phyloP scores from a whole-genome alignment of 1,140 invertebrate species.

The Drosophila tropicalis region DNA sequence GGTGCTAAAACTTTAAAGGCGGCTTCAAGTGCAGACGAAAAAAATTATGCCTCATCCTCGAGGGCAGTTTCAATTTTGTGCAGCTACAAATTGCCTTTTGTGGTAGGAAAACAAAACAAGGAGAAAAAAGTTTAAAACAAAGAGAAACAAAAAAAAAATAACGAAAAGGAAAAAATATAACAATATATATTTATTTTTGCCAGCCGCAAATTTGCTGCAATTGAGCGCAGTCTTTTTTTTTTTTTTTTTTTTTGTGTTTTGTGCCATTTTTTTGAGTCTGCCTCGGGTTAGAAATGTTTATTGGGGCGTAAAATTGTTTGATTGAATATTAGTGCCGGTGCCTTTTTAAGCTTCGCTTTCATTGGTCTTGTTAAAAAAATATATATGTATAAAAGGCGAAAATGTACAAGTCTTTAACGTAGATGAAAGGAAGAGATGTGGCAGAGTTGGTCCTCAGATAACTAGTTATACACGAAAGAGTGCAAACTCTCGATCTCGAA shows the following conservation, averaged over 20 bases:
- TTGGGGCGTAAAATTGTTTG: conserved; percentile 75
- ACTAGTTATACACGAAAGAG: not conserved
- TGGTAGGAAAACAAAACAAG: conserved; percentile 36
- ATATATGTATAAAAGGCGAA: not conserved
- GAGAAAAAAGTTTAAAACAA: not conserved
- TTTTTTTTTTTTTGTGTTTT: conserved; percentile 20
- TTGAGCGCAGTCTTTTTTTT: conserved; percentile 50
- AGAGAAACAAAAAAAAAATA: not conserved
- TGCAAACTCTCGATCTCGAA: not conserved
- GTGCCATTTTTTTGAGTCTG: conserved; percentile 24
- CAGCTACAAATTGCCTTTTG: conserved; percentile 51
- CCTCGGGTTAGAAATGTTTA: conserved; percentile 71
- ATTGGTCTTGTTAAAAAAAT: conserved; percentile 6
- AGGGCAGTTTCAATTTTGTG: conserved; percentile 41
- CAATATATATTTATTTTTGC: conserved; percentile 29
- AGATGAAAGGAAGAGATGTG: not conserved
- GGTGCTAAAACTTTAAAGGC: conserved; percentile 63
- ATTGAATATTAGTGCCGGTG: conserved; percentile 74
- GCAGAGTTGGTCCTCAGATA: not conserved
- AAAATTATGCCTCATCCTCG: conserved; percentile 25
- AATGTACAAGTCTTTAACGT: not conserved
- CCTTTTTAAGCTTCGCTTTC: conserved; percentile 37
- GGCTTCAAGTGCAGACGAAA: conserved; percentile 23
- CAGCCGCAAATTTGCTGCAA: conserved; percentile 73
- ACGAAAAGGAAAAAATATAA: not conserved